Percentiles rank a stretch among this genome's conserved stretches.
Conservation (phyloP, 2,888 invertebrate genomes). For the Saturnia japonica region DNA sequence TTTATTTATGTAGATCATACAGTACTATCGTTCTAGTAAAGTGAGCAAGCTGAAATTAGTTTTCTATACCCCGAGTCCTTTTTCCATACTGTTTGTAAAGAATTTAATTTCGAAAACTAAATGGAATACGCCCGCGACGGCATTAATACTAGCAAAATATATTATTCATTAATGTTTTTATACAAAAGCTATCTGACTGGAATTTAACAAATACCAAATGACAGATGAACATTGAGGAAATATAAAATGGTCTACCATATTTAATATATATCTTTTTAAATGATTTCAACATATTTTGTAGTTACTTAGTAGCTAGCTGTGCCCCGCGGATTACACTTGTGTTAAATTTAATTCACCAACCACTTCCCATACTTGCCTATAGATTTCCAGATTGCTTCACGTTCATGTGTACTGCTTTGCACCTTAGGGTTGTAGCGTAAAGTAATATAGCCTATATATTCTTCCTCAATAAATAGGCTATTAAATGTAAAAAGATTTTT, state of each 20-base stretch:
- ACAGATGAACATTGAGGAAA: neutral
- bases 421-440: no score
- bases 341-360: no score
- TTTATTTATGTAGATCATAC: no score
- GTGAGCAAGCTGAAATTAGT: neutral
- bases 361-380: no score
- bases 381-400: no score
- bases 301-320: no score
- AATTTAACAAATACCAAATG: neutral
- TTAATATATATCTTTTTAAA: neutral
- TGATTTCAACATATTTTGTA: neutral
- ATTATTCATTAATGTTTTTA: constrained; percentile 11
- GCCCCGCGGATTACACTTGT: no score
- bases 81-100: constrained; percentile 1
- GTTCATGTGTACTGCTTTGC: no score
- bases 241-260: neutral
- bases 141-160: neutral
- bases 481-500: no score
- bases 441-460: no score
- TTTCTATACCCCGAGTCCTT: neutral
- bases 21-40: neutral
- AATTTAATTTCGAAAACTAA: constrained; percentile 14
- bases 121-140: neutral
- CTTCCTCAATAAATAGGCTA: no score
- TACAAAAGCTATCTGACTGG: neutral